Evolutionary conservation across 1,140 invertebrate genomes (phyloP), one percentile per base, ranked within the genome.

Genomic region (Brachionus koreanus): DNA sequence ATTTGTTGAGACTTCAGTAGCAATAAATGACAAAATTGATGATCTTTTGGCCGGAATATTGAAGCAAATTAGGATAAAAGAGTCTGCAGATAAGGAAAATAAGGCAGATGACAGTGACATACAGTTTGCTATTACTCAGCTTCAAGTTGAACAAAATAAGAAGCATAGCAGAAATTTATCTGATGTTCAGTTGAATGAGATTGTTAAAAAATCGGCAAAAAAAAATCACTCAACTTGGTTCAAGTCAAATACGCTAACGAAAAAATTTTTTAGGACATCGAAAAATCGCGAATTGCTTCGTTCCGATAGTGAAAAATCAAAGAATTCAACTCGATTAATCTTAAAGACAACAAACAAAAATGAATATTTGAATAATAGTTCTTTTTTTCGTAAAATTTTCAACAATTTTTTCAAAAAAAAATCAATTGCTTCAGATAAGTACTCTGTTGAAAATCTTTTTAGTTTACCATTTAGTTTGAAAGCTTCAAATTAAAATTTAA

Each of bases 1-100:
- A 77, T 75, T 83, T 65, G 72, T 83, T 5, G 82, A 83, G 25
- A 83, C 72, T 16, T 83, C 82, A 63, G 82, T 69, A 12, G 82
- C 82, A 12, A 63, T 83, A 46, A 75, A 83, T 76, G 72, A 76
- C 46, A 75, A 52, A 37, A 43, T 83, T 23, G 82, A 83, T 52
- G 82, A 83, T 75, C 43, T 83, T 35, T 37, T 83, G 5, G 82
- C 82, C 29, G 82, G 82, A n/a, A 67, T 57, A 25, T 13, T 83
- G 4, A 75, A 76, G 33, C 82, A 83, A 65, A 75, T 83, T 43
- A 16, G 72, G n/a, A 13, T 83, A 49, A 74, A 83, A 46, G 69
- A 74, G 43, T 12, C 23, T n/a, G 16, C 25, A 25, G 69, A 74
- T 13, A 74, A 74, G 43, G 69, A 74, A n/a, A 74, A 74, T 29